Conservation (phyloP, 1,140 invertebrate species). For the Antheraea mylitta region DNA sequence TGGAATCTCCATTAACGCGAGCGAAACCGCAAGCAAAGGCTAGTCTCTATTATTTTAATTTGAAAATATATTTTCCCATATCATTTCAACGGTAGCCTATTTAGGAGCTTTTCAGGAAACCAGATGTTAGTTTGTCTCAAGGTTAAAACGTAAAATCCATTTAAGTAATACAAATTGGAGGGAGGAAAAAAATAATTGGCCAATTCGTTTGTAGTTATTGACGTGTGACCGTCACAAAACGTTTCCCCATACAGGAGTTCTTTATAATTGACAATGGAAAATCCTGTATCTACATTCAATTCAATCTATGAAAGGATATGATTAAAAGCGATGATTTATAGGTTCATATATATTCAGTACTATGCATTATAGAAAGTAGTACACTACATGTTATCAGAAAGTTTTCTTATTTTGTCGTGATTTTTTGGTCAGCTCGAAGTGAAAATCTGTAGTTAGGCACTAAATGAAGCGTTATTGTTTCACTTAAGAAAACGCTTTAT, state of each 20-base stretch:
- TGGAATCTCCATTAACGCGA: too few species aligned
- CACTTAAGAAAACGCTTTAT: too few species aligned
- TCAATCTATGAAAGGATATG: background rate
- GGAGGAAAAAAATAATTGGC: slow-evolving; percentile 46
- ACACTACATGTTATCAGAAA: too few species aligned
- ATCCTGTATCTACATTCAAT: background rate
- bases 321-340: background rate
- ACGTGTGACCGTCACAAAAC: slow-evolving; percentile 33
- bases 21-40: too few species aligned
- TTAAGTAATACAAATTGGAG: slow-evolving; percentile 36
- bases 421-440: too few species aligned
- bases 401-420: too few species aligned
- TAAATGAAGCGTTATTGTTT: too few species aligned
- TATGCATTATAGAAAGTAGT: too few species aligned
- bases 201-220: slow-evolving; percentile 32
- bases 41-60: background rate
- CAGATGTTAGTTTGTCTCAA: slow-evolving; percentile 30
- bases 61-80: background rate
- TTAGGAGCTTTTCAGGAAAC: slow-evolving; percentile 36
- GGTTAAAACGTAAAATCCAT: slow-evolving; percentile 39
- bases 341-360: background rate
- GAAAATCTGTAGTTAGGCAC: too few species aligned
- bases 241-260: slow-evolving; percentile 19
- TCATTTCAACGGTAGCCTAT: background rate
- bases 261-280: background rate